A percentile compares a stretch with the other conserved stretches of the same genome.
Evolutionary conservation across 1,140 invertebrate genomes (phyloP).

Genomic region (Drosophila sulfurigaster): DNA sequence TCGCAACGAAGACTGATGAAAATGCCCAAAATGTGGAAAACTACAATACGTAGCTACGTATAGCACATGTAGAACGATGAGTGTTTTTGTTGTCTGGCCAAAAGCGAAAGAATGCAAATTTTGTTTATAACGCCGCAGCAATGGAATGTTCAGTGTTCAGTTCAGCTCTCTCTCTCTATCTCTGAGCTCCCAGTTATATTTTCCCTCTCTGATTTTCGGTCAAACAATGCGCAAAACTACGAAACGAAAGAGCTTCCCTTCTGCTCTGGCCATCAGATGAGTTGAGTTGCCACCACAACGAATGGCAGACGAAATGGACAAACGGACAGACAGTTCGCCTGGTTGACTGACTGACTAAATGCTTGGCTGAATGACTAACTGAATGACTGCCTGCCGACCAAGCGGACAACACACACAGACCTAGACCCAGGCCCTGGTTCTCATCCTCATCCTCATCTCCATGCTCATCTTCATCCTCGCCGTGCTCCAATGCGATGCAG

Average conservation of each 20-base stretch:
- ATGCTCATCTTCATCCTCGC: background rate
- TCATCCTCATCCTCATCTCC: too few species aligned
- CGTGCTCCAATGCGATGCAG: constrained; percentile 23
- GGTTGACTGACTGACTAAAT: constrained; percentile 59
- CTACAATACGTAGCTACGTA: constrained; percentile 17
- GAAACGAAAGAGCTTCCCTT: background rate
- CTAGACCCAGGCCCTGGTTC: constrained; percentile 8
- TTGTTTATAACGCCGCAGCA: constrained; percentile 61
- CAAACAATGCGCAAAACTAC: constrained; percentile 50
- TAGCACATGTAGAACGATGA: background rate
- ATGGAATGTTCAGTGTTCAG: constrained; percentile 45
- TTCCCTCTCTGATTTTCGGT: constrained; percentile 55
- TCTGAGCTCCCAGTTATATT: constrained; percentile 32
- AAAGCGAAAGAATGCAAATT: constrained; percentile 54
- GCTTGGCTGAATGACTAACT: constrained; percentile 61
- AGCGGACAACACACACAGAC: constrained; percentile 20
- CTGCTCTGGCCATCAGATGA: too few species aligned
- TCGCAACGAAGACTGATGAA: background rate
- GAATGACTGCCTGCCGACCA: constrained; percentile 48
- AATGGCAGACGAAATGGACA: constrained; percentile 1
- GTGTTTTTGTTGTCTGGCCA: constrained; percentile 26
- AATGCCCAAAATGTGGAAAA: constrained; percentile 16
- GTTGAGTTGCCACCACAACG: too few species aligned
- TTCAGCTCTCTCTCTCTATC: constrained; percentile 27
- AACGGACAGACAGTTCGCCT: constrained; percentile 34